Percentiles rank a stretch among this genome's conserved stretches.
These are phyloP conservation scores for Eriosoma lanigerum DNA, from an alignment of 1,140 invertebrate species.

Conservation along the genomic window DNA sequence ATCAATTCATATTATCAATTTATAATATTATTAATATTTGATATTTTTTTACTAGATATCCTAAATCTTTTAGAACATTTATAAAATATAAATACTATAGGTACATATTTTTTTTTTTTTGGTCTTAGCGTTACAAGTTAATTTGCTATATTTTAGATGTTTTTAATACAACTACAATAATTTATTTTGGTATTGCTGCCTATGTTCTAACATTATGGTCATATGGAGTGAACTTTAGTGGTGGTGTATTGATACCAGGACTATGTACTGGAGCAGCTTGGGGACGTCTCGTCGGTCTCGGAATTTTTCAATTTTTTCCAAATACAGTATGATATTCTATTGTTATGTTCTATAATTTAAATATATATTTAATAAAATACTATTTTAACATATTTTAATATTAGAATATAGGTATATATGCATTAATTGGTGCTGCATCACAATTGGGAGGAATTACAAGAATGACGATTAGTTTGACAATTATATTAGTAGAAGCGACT, in stretches of 20 bases:
- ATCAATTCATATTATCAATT: too few species aligned
- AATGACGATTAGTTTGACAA: slow-evolving; percentile 94
- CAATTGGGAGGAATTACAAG: slow-evolving; percentile 96
- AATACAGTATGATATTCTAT: slow-evolving; percentile 66
- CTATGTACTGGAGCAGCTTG: slow-evolving; percentile 94
- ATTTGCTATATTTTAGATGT: not conserved
- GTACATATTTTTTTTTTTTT: too few species aligned
- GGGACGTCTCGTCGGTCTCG: slow-evolving; percentile 79
- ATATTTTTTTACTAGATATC: too few species aligned
- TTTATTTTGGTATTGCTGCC: slow-evolving; percentile 73
- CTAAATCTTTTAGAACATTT: too few species aligned
- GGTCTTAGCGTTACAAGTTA: too few species aligned
- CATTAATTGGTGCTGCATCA: slow-evolving; percentile 93
- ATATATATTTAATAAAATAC: slow-evolving; percentile 60
- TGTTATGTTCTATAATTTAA: slow-evolving; percentile 65
- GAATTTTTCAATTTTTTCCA: slow-evolving; percentile 53
- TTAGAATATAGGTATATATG: slow-evolving; percentile 91
- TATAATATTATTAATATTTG: too few species aligned
- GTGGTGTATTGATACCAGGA: slow-evolving; percentile 96
- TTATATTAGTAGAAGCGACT: slow-evolving; percentile 95
- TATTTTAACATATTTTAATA: slow-evolving; percentile 65
- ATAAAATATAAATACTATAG: too few species aligned
- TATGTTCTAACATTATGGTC: slow-evolving; percentile 90
- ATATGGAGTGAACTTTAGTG: slow-evolving; percentile 91
- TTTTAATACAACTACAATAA: slow-evolving; percentile 76